Evolutionary conservation across 1,140 invertebrate species (phyloP), one percentile per base, ranked within the genome.

Genomic region (Hycleus cichorii): DNA sequence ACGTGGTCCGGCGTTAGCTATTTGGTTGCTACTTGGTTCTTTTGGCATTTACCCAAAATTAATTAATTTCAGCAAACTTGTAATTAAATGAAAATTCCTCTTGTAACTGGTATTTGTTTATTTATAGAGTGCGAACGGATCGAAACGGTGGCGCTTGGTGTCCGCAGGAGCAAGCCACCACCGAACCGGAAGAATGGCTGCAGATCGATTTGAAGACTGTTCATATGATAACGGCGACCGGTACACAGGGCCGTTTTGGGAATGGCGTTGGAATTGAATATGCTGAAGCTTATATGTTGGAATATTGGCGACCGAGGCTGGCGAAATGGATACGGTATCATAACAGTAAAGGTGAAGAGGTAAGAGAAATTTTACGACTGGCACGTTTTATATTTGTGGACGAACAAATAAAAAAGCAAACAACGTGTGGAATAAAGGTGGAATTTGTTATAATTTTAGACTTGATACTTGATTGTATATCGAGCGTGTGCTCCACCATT

Each of bases 101-200:
- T 32, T 32, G 32, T 32, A 18, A 18, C 18, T 18, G 1, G 18
- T 18, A 18, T 32, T 32, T 32, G 3, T 45, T 62, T 56, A 49
- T 64, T 83, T 82, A 7, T 76, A 93, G 90, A 68, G 78, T 93
- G 48, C 79, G 84, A 57, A 80, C 80, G n/a, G 90, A 93, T 70
- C 80, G 80, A 64, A 81, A 86, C 57, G 88, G 89, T 25, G 90
- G 90, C 27, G 90, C 90, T 1, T 93, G 90, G 90, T 93, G 90
- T 76, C 90, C 90, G 6, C 82, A 83, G 66, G 77, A 81, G 52
- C 83, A 85, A 67, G 84, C 91, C 56, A 86, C 83, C 42, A 79
- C 81, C 40, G 83, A 87, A 68, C 80, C 83, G 0, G 78, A 80
- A 40, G 90, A 93, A 75, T 93, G 88, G 85, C 72, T 93, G 39